Percentiles rank a stretch among this genome's conserved stretches.
Conservation (phyloP, 2,113 vertebrate genomes). For the Grammomys surdaster region DNA sequence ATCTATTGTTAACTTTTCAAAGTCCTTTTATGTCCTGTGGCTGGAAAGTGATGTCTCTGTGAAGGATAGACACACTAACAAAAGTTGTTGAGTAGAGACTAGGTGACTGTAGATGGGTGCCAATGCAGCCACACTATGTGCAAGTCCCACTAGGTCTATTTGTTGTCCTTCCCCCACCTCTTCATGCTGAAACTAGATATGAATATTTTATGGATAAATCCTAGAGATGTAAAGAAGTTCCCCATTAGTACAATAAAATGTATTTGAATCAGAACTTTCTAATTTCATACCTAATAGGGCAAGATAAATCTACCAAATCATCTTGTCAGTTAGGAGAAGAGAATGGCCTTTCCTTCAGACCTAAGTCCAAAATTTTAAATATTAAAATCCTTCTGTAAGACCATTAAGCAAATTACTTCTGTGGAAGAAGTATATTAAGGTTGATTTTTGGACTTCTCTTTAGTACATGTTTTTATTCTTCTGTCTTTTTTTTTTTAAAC, state of each 20-base stretch:
- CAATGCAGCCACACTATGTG: no score
- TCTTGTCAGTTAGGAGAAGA: background rate
- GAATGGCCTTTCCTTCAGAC: background rate
- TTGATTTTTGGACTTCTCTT: background rate
- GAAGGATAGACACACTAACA: no score
- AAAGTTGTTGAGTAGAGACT: no score
- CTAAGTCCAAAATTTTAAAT: background rate
- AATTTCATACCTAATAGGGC: background rate
- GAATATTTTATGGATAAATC: background rate
- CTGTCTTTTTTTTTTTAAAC: background rate
- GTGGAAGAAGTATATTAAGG: background rate
- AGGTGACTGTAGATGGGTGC: no score
- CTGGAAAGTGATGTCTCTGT: no score
- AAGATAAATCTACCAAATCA: background rate
- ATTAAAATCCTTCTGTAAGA: background rate
- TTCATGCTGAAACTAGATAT: no score
- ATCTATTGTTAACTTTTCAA: no score
- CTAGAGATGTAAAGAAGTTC: background rate
- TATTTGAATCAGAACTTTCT: background rate
- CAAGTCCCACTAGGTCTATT: no score
- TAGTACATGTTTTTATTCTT: background rate
- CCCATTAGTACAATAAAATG: background rate
- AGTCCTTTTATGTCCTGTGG: no score
- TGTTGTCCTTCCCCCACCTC: no score
- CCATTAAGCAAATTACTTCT: background rate